These are phyloP conservation scores for Ptilodon capucinus DNA, from an alignment of 2,888 invertebrate genomes.

Conservation along the genomic window DNA sequence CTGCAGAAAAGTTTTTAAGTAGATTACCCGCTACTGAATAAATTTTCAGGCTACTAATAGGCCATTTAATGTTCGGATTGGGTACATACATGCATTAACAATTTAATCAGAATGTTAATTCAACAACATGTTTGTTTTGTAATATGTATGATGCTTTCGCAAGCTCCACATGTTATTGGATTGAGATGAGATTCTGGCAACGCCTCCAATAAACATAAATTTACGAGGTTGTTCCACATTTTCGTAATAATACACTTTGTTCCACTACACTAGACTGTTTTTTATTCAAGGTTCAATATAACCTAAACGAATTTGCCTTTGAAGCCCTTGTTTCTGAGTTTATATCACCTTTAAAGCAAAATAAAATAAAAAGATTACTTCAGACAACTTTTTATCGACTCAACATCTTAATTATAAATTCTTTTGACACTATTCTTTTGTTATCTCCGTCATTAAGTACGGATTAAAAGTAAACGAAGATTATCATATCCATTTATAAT, in stretches of 20 bases:
- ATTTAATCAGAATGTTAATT: too few species aligned
- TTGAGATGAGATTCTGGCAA: conserved; percentile 9
- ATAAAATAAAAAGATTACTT: too few species aligned
- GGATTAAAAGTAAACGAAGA: not conserved
- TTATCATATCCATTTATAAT: not conserved
- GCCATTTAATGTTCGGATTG: too few species aligned
- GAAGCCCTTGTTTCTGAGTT: not conserved
- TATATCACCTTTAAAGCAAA: too few species aligned
- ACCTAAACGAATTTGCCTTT: not conserved
- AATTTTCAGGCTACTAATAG: too few species aligned
- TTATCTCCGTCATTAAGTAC: not conserved
- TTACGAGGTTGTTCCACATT: not conserved
- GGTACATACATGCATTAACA: too few species aligned
- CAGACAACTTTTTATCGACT: too few species aligned
- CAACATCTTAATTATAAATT: not conserved
- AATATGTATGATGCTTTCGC: not conserved
- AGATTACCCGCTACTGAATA: too few species aligned
- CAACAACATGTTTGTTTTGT: not conserved
- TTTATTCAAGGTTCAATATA: not conserved
- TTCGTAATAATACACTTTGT: not conserved
- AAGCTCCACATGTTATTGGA: not conserved
- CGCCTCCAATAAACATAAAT: not conserved
- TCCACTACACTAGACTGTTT: too few species aligned
- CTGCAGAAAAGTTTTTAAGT: too few species aligned
- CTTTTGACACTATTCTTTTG: not conserved